phyloP scores from a whole-genome alignment of 2,888 invertebrate species.

The Branchipolynoe longqiensis region DNA sequence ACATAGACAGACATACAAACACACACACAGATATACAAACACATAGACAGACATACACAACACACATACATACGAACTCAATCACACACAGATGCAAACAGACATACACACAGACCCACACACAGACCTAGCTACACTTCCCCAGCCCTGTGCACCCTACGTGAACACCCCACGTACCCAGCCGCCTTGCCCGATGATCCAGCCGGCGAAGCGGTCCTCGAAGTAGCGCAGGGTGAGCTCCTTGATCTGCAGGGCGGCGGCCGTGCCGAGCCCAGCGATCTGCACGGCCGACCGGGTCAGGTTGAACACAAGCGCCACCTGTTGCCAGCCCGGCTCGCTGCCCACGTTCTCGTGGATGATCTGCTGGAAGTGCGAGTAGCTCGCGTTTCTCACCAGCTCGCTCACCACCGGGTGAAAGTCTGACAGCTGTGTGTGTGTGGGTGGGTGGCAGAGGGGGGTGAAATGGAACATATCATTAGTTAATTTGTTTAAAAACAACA shows the following conservation, averaged over 20 bases:
- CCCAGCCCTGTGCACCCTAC: too few relatives aligned
- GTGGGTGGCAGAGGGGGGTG: too few relatives aligned
- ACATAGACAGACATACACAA: background rate
- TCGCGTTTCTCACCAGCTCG: conserved; percentile 72
- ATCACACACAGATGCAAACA: too few relatives aligned
- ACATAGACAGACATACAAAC: too few relatives aligned
- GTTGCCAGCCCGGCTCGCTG: conserved; percentile 75
- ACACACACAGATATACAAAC: too few relatives aligned
- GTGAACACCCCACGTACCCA: conserved; percentile 80
- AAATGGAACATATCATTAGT: too few relatives aligned
- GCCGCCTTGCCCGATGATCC: conserved; percentile 80
- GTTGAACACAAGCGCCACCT: conserved; percentile 78
- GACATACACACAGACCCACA: too few relatives aligned
- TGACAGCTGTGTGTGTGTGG: conserved; percentile 49
- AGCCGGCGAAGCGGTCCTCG: conserved; percentile 79
- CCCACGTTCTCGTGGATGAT: conserved; percentile 74
- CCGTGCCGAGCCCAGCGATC: conserved; percentile 75
- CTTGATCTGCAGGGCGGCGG: conserved; percentile 75
- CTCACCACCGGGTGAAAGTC: conserved; percentile 63
- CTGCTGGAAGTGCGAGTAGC: conserved; percentile 76
- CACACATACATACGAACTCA: too few relatives aligned
- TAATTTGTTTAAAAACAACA: too few relatives aligned
- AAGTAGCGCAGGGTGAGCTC: conserved; percentile 79
- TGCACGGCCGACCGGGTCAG: conserved; percentile 76
- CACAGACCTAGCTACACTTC: too few relatives aligned